Evolutionary conservation across 2,888 invertebrate genomes (phyloP).

Genomic region (Tetragonisca angustula): DNA sequence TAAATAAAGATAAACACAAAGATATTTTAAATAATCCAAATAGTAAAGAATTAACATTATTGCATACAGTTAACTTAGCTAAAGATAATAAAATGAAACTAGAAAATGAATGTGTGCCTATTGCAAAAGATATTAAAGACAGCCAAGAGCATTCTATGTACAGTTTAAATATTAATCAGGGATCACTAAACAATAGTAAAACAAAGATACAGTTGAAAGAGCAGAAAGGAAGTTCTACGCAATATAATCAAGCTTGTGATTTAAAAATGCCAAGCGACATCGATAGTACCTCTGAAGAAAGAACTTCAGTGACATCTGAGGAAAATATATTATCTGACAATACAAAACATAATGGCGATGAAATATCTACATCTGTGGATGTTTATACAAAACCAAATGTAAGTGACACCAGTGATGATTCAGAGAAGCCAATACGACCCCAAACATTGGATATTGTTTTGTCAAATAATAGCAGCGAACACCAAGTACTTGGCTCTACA

Average conservation of each 20-base stretch:
- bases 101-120: slow-evolving; percentile 12
- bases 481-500: slow-evolving; percentile 61
- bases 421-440: slow-evolving; percentile 77
- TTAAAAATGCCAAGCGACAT: slow-evolving; percentile 20
- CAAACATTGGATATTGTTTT: slow-evolving; percentile 80
- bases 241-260: slow-evolving; percentile 35
- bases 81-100: slow-evolving; percentile 9
- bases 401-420: slow-evolving; percentile 70
- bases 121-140: slow-evolving; percentile 15
- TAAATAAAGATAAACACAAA: slow-evolving; percentile 45
- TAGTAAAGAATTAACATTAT: slow-evolving; percentile 17
- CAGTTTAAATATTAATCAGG: slow-evolving; percentile 24
- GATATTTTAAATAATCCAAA: slow-evolving; percentile 19
- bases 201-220: slow-evolving; percentile 22
- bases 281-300: slow-evolving; percentile 35
- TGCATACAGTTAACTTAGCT: background rate
- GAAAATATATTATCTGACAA: slow-evolving; percentile 40
- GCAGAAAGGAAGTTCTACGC: slow-evolving; percentile 6
- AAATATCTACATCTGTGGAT: slow-evolving; percentile 47
- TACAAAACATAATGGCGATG: slow-evolving; percentile 22
- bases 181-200: slow-evolving; percentile 8
- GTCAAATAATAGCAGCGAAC: slow-evolving; percentile 65
- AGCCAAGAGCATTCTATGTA: slow-evolving; percentile 30
- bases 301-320: slow-evolving; percentile 48
- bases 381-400: slow-evolving; percentile 53